These are phyloP conservation scores for Mallateleia sp. DNA, from an alignment of 2,888 invertebrate species.

Conservation along the genomic window DNA sequence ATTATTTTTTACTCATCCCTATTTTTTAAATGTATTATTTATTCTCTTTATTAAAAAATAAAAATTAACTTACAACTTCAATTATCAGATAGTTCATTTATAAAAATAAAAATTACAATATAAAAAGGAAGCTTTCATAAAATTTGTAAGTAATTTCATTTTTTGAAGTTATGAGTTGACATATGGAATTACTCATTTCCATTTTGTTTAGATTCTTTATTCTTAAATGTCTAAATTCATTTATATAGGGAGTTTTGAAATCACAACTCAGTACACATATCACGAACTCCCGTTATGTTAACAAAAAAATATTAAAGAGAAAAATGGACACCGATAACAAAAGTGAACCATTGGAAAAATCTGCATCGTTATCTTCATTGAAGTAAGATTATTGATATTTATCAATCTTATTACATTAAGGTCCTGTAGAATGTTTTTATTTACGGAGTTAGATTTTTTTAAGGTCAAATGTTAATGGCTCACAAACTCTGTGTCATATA, in stretches of 20 bases:
- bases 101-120: too few relatives aligned
- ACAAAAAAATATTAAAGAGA: slow-evolving; percentile 9
- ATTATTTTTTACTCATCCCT: too few relatives aligned
- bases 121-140: too few relatives aligned
- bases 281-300: slow-evolving; percentile 20
- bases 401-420: neutral
- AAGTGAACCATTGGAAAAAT: neutral
- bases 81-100: too few relatives aligned
- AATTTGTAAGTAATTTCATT: neutral
- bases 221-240: neutral
- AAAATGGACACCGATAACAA: slow-evolving; percentile 5
- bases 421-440: neutral
- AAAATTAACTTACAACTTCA: too few relatives aligned
- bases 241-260: slow-evolving; percentile 20
- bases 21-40: too few relatives aligned
- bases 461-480: neutral
- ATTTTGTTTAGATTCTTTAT: neutral
- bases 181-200: neutral
- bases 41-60: too few relatives aligned
- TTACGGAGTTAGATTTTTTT: neutral
- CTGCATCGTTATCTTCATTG: slow-evolving; percentile 4
- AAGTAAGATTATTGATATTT: slow-evolving; percentile 9
- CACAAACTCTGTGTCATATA: neutral
- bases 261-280: slow-evolving; percentile 24
- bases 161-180: neutral